A percentile compares a stretch with the other conserved stretches of the same genome.
Evolutionary conservation across 2,797 vertebrate species (phyloP).

Genomic region (Cyprinella venusta): DNA sequence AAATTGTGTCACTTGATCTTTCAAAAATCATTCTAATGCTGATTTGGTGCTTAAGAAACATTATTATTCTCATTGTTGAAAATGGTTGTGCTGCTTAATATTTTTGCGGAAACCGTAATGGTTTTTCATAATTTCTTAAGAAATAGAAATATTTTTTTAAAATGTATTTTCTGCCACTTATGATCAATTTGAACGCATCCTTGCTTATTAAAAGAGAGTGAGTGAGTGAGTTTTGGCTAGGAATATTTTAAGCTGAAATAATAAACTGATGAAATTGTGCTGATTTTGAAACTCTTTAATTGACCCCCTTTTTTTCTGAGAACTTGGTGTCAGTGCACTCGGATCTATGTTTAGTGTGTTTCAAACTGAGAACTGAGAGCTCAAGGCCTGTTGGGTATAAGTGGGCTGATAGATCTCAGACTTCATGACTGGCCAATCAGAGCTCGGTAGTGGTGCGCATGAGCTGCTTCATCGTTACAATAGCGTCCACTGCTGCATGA

Average conservation of each 20-base stretch:
- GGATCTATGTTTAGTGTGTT: slow-evolving; percentile 1
- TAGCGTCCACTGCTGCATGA: neutral
- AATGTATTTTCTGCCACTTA: neutral
- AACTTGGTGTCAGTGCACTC: slow-evolving; percentile 20
- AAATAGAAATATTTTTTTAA: too few relatives aligned
- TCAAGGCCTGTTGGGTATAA: slow-evolving; percentile 4
- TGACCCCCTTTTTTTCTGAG: slow-evolving; percentile 20
- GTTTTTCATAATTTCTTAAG: too few relatives aligned
- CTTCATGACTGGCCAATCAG: neutral
- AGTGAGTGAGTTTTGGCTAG: neutral
- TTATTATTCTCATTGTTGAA: neutral
- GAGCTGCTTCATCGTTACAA: neutral
- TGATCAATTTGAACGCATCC: neutral
- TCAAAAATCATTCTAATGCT: too few relatives aligned
- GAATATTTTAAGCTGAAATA: neutral
- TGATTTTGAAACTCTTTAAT: slow-evolving; percentile 1
- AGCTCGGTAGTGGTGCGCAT: neutral
- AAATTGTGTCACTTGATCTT: too few relatives aligned
- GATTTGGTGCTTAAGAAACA: too few relatives aligned
- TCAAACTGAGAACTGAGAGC: slow-evolving; percentile 10
- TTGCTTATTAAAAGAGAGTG: too few relatives aligned
- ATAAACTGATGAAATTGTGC: neutral
- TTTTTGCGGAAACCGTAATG: neutral
- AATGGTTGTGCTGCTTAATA: neutral
- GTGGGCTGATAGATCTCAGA: slow-evolving; percentile 11